These are phyloP conservation scores for Cephonodes hylas DNA, from an alignment of 2,888 invertebrate species.

Conservation along the genomic window DNA sequence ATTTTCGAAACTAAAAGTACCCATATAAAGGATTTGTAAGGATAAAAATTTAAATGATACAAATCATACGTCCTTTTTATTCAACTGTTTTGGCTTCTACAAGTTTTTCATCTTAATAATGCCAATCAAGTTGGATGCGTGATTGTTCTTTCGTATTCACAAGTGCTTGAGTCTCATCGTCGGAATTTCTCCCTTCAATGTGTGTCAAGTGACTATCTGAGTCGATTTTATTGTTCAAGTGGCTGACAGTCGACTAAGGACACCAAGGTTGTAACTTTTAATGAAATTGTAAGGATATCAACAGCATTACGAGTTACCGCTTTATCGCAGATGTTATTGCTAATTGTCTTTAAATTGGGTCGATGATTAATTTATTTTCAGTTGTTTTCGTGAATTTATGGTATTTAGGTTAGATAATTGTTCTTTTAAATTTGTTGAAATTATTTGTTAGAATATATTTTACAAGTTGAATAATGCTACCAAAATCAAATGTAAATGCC, in stretches of 20 bases:
- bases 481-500: too few relatives aligned
- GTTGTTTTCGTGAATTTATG: background rate
- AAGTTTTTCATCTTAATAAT: conserved; percentile 14
- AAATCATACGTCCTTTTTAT: too few relatives aligned
- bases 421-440: too few relatives aligned
- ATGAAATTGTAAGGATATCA: conserved; percentile 60
- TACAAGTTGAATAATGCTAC: too few relatives aligned
- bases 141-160: conserved; percentile 23
- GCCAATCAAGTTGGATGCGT: conserved; percentile 5
- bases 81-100: background rate
- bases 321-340: conserved; percentile 27
- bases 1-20: too few relatives aligned
- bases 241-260: conserved; percentile 52
- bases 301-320: conserved; percentile 37
- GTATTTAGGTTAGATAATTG: background rate
- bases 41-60: too few relatives aligned
- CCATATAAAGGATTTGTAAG: too few relatives aligned
- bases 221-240: conserved; percentile 69
- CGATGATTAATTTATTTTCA: conserved; percentile 35
- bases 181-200: conserved; percentile 47
- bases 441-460: too few relatives aligned
- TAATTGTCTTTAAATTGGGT: conserved; percentile 52
- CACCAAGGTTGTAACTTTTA: conserved; percentile 57
- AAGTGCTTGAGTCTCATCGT: conserved; percentile 23
- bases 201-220: conserved; percentile 67